Base-by-base conservation (phyloP, 1,140 invertebrate species). In the Triops longicaudatus region DNA sequence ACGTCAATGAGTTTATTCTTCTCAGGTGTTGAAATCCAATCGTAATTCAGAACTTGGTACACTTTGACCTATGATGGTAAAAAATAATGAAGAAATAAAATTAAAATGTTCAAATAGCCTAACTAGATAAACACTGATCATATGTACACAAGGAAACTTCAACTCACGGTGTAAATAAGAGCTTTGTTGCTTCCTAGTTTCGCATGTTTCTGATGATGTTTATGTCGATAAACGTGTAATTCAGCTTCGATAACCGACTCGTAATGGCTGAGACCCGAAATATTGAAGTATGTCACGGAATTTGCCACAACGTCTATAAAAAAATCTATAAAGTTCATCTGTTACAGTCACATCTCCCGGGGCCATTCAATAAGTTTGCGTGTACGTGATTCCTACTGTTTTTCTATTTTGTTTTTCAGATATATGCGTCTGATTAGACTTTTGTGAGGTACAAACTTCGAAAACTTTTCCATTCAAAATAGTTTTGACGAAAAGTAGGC, bases 171-270 rank as follows among this genome's bases (percentile, higher is more conserved):
- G 44, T 80, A 81, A 44, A 80, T 81, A 26, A 80, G 82, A n/a
- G 81, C 83, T 14, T 80, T 78, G 27, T 83, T 78, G 3, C 83
- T 80, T 26, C 82, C 79, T 3, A 82, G 81, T 78, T 83, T 82
- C 22, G 80, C 78, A 14, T 78, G 75, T 6, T 81, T 79, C n/a
- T 79, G 50, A 1, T 81, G 79, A 5, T 83, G 85, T 72, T 83
- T 83, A 81, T 86, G 84, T 76, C 87, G 84, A 79, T 86, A 88
- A 6, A 90, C 82, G 79, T 88, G 89, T 31, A 90, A 84, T 80
- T 90, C 88, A 0, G 88, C 88, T 73, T 88, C 86, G 50, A 89
- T 78, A 3, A 90, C 83, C 11, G 84, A 85, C 80, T 90, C 89
- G 41, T 80, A 81, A n/a, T 79, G 80, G 73, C 84, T 83, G 43